Evolutionary conservation across 2,797 vertebrate genomes (phyloP).

Genomic region (Phrynocephalus forsythii): DNA sequence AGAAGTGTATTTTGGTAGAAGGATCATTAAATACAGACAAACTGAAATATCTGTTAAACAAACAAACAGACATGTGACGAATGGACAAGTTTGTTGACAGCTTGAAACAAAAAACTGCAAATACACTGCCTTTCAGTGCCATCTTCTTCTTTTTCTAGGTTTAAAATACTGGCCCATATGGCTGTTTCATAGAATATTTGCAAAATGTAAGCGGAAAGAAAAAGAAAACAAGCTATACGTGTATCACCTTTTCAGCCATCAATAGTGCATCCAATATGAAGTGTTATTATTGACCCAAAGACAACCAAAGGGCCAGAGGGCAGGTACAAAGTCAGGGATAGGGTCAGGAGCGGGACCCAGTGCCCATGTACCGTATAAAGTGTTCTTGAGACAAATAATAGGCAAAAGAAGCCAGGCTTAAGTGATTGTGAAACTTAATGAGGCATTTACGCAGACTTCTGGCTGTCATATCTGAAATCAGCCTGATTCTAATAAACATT

Average conservation of each 20-base stretch:
- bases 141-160: not conserved
- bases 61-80: not conserved
- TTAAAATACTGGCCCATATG: not conserved
- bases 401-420: not conserved
- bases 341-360: too few species aligned
- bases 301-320: too few species aligned
- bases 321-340: too few species aligned
- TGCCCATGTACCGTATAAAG: too few species aligned
- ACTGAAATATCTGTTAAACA: not conserved
- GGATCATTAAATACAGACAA: not conserved
- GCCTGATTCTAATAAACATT: not conserved
- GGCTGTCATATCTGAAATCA: not conserved
- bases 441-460: not conserved
- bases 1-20: not conserved
- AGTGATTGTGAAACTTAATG: not conserved
- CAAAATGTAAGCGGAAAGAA: not conserved
- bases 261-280: too few species aligned
- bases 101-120: not conserved
- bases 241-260: not conserved
- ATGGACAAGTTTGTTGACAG: not conserved
- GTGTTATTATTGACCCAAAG: too few species aligned
- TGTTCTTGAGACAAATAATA: too few species aligned
- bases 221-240: not conserved
- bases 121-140: not conserved
- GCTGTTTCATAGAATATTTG: not conserved